These are phyloP conservation scores for Zalophus californianus DNA, from an alignment of 2,797 vertebrate genomes.

Conservation along the genomic window DNA sequence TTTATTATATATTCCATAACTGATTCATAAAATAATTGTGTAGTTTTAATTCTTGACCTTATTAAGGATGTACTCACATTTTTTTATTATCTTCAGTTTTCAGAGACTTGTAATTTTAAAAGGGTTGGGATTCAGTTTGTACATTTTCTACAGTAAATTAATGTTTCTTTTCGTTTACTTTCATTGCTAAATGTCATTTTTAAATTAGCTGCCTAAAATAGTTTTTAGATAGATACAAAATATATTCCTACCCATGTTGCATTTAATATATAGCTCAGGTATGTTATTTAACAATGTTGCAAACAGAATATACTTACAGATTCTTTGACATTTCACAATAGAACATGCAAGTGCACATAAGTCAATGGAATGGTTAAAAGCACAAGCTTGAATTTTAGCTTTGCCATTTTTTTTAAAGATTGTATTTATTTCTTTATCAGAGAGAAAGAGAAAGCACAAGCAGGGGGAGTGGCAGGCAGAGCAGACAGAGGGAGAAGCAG, in stretches of 20 bases:
- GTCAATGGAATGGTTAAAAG: background rate
- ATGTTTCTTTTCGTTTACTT: background rate
- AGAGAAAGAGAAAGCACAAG: too few species aligned
- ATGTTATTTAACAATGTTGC: background rate
- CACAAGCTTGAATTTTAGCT: background rate
- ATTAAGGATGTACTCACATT: conserved; percentile 57
- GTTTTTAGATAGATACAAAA: background rate
- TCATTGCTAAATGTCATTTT: background rate
- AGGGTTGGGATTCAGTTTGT: background rate
- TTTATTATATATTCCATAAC: conserved; percentile 64
- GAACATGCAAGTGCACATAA: background rate
- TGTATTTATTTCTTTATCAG: too few species aligned
- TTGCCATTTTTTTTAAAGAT: background rate
- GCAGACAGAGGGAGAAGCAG: too few species aligned
- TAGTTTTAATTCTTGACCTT: conserved; percentile 35
- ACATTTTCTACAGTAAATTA: background rate
- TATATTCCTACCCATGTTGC: background rate
- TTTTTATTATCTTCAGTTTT: conserved; percentile 75
- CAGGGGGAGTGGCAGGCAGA: too few species aligned
- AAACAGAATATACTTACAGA: background rate
- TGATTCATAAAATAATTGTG: conserved; percentile 68
- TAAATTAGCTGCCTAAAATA: background rate
- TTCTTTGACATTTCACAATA: background rate
- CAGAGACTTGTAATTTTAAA: conserved; percentile 56
- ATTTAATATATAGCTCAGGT: background rate